Base-by-base conservation (phyloP, 1,140 invertebrate species). In the Drosophila bocqueti region DNA sequence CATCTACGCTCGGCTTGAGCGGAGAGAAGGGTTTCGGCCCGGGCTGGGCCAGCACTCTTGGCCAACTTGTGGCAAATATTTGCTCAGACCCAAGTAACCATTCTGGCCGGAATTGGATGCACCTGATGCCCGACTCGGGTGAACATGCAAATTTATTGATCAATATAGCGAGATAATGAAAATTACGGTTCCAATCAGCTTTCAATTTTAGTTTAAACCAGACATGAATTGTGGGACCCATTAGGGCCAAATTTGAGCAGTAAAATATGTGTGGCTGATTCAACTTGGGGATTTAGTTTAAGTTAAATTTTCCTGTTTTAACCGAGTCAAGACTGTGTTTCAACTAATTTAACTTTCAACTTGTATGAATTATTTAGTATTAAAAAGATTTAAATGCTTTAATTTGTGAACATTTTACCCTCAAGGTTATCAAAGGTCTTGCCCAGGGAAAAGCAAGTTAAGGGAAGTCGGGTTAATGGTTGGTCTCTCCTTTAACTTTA, bases 21-120 rank as follows among this genome's bases (percentile, higher is more conserved):
- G 38, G 38, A 13, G 16, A 18, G 16, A 18, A 49, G 26, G 57
- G 36, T 42, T 50, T 34, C 16, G 40, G 38, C 21, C 26, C 7
- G 31, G 63, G 21, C 21, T 24, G 21, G 49, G 46, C 26, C 42
- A 38, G 57, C 26, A 61, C 38, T 66, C 60, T 36, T 31, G 21
- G 42, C 43, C 74, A 76, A 76, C 73, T 76, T 76, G 63, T 40
- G 75, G 57, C 64, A 77, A 77, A 77, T 57, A 77, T 77, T 77
- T 69, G 64, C 64, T 18, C 57, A 77, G 58, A 21, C 45, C 65
- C 43, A 69, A 77, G 65, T 69, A 77, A 62, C 57, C 74, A 52
- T 77, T 78, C 38, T 45, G 57, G 43, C 57, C 57, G 63, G 57
- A 76, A 77, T 77, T 55, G 63, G 49, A 49, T 67, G 73, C 75